Base-by-base conservation (phyloP, 64 coral and sea anemone genomes). In the Porites lutea region DNA sequence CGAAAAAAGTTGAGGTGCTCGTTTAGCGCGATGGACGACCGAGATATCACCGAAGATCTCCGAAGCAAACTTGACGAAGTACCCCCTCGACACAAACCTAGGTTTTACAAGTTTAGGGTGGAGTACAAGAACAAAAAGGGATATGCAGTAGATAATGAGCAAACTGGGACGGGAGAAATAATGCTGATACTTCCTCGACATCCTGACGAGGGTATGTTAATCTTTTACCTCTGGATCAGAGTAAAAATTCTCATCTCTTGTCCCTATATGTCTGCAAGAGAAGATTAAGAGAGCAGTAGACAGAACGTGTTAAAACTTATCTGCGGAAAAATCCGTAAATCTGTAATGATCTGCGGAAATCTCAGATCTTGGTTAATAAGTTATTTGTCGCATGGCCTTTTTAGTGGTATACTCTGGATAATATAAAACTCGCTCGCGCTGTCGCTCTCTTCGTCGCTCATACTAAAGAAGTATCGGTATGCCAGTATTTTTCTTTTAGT, bases 21-120 rank as follows among this genome's bases (percentile, higher is more conserved):
- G 27, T 97, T 97, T 54, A 93, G 63, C 6, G 95, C 88, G 18
- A 87, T 94, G 23, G 95, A 94, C 49, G 80, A 88, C 19, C 92
- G 95, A 50, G 95, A 97, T 72, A 76, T 97, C 15, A 49, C 86
- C 22, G 92, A 83, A 20, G 88, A 97, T 44, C 67, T 97, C 20
- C 62, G 47, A 67, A 19, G 61, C 6, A 83, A 83, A 59, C 61
- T 83, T 48, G 62, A 66, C 46, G 43, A 83, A 48, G 68, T 63
- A 37, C 59, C 79, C 18, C 44, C 48, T 3, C 45, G n/a, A 12
- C 48, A 48, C 16, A 45, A 66, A 50, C 81, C 81, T 49, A 15
- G 81, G 18, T 89, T 69, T 79, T 96, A 89, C 67, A 86, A 69
- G 79, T 75, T 95, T 23, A 95, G 84, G 85, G 93, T 95, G 76